Percentiles rank a stretch among this genome's conserved stretches.
phyloP scores from a whole-genome alignment of 2,888 invertebrate genomes.

The Willowsia nigromaculata region DNA sequence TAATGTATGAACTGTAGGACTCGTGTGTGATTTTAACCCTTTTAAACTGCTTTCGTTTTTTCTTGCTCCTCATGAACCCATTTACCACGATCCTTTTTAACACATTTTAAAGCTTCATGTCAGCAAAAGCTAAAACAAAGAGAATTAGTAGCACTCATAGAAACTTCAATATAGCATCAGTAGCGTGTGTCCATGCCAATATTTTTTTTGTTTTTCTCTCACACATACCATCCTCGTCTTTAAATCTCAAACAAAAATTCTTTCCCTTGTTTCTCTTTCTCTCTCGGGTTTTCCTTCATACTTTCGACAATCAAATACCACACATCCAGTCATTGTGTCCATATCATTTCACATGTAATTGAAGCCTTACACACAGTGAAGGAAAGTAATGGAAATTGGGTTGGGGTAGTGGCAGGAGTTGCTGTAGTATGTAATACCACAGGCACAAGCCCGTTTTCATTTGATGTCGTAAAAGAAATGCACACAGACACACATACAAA shows the following conservation, averaged over 20 bases:
- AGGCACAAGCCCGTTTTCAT: constrained; percentile 47
- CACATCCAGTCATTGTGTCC: constrained; percentile 62
- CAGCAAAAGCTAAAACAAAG: neutral
- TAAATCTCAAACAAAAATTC: neutral
- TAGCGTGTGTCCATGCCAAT: neutral
- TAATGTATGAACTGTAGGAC: neutral
- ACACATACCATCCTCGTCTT: neutral
- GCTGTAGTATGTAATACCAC: neutral
- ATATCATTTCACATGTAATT: constrained; percentile 69
- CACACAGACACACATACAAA: constrained; percentile 20
- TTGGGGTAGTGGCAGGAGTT: neutral
- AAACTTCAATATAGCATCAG: neutral
- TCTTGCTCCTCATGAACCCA: neutral
- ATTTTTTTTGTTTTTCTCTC: neutral
- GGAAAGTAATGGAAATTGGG: constrained; percentile 61
- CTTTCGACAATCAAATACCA: constrained; percentile 49
- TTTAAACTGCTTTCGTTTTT: neutral
- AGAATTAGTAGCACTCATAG: neutral
- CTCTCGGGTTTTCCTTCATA: neutral
- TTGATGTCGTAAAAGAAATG: constrained; percentile 60
- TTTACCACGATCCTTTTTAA: neutral
- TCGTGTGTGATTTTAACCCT: neutral
- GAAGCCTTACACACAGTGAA: constrained; percentile 37
- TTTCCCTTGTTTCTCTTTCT: neutral
- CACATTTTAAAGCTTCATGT: neutral